Evolutionary conservation across 2,888 invertebrate species (phyloP), one percentile per base, ranked within the genome.

Genomic region (Heliconius ismenius): DNA sequence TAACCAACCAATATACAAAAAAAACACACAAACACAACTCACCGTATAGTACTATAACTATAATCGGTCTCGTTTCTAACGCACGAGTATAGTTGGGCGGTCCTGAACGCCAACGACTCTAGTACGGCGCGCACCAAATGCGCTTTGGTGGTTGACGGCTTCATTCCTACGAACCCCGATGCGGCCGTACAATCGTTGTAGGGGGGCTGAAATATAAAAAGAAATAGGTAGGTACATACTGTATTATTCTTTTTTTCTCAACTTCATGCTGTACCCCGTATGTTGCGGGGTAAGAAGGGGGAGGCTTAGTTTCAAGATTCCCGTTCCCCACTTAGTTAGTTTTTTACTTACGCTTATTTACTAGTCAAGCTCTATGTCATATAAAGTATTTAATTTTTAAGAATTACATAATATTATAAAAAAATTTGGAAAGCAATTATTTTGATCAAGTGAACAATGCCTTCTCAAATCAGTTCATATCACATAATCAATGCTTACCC

Each of bases 111-210:
- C 15, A 98, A 95, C 78, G 98, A 97, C 90, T 98, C 98, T 26
- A 98, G 90, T 72, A 98, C 94, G 0, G 98, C 97, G 49, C 98
- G 95, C 3, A 98, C 95, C 81, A 98, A 88, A 83, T 98, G 98
- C n/a, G 95, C 95, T 82, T 96, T 97, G 0, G 90, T 95, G 0
- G 98, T 97, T 0, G 96, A 96, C 0, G 97, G 89, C 82, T 95
- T 96, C 82, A 96, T 89, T 1, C 98, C 98, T 58, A 98, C 94
- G 87, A 98, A 98, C 26, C 97, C 98, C 0, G 97, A 96, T 1
- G 97, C 97, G 0, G 98, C 98, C 18, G 95, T 95, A 81, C 96
- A 96, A 89, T 99, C 98, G 90, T 98, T 98, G 81, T 98, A 96
- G 1, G 99, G 98, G 0, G 98, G 97, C 98, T 99, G 90, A 3